Conservation (phyloP, 1,140 invertebrate species). For the Aphelinus certus region DNA sequence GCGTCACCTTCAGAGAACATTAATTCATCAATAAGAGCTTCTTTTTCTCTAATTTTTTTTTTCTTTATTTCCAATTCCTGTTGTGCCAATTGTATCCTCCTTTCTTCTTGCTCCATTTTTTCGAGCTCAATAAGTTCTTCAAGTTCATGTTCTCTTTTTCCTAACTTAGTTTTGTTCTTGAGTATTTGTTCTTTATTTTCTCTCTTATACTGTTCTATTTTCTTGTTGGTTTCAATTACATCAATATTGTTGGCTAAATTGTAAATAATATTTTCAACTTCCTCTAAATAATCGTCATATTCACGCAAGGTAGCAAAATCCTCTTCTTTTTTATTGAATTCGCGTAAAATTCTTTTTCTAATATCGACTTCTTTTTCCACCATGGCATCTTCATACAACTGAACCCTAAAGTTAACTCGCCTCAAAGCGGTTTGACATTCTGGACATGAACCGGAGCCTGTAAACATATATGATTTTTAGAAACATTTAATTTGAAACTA, state of each 20-base stretch:
- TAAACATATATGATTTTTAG: constrained; percentile 49
- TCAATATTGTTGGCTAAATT: constrained; percentile 94
- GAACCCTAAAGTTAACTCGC: constrained; percentile 90
- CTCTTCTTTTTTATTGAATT: constrained; percentile 92
- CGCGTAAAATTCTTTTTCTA: constrained; percentile 85
- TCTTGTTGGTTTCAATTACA: constrained; percentile 87
- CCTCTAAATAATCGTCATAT: constrained; percentile 94
- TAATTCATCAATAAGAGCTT: constrained; percentile 91
- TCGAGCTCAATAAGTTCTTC: constrained; percentile 90
- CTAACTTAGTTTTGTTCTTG: constrained; percentile 83
- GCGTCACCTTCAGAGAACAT: constrained; percentile 93
- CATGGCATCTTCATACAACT: constrained; percentile 94
- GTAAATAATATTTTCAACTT: constrained; percentile 90
- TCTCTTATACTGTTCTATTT: constrained; percentile 93
- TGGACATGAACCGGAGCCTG: constrained; percentile 91
- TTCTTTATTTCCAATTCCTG: constrained; percentile 82
- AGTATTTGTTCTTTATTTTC: constrained; percentile 92
- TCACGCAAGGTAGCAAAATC: constrained; percentile 84
- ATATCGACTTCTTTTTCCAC: constrained; percentile 99
- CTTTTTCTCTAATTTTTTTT: constrained; percentile 85
- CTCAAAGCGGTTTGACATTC: constrained; percentile 89
- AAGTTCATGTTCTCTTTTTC: constrained; percentile 81
- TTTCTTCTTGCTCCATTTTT: constrained; percentile 75
- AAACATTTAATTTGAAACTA: constrained; percentile 16
- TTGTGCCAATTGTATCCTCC: constrained; percentile 70